Conservation (phyloP, 2,113 vertebrate species). For the Lasiurus cinereus region DNA sequence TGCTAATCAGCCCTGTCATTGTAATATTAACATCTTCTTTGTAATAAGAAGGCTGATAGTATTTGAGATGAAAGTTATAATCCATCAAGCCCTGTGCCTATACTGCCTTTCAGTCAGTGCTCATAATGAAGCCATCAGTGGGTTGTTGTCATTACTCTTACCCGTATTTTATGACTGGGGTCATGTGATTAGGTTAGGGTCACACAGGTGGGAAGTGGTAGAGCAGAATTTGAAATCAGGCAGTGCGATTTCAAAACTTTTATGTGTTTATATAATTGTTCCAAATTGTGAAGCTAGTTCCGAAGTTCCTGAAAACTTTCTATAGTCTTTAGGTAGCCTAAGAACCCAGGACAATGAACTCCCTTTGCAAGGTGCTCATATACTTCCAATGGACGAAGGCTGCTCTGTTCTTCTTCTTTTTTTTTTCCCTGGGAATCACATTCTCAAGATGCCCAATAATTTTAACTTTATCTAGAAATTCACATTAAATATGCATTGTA, state of each 20-base stretch:
- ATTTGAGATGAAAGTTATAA: conserved; percentile 16
- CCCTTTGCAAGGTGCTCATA: not conserved
- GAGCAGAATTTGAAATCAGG: not conserved
- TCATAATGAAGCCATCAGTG: not conserved
- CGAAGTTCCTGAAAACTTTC: not conserved
- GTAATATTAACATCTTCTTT: not conserved
- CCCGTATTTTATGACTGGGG: not conserved
- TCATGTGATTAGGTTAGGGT: not conserved
- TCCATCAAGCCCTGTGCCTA: not conserved
- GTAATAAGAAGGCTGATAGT: not conserved
- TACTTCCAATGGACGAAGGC: not conserved
- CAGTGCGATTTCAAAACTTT: not conserved
- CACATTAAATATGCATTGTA: not conserved
- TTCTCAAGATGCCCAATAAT: not conserved
- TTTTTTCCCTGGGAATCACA: not conserved
- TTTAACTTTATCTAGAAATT: conserved; percentile 5
- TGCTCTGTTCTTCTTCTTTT: not conserved
- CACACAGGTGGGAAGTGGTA: not conserved
- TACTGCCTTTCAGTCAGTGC: not conserved
- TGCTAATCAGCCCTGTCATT: not conserved
- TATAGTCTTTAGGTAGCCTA: not conserved
- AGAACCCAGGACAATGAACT: not conserved
- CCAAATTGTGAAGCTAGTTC: not conserved
- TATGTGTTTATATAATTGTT: not conserved
- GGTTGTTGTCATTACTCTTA: not conserved